Base-by-base conservation (phyloP, 2,113 vertebrate genomes). In the Meles meles region DNA sequence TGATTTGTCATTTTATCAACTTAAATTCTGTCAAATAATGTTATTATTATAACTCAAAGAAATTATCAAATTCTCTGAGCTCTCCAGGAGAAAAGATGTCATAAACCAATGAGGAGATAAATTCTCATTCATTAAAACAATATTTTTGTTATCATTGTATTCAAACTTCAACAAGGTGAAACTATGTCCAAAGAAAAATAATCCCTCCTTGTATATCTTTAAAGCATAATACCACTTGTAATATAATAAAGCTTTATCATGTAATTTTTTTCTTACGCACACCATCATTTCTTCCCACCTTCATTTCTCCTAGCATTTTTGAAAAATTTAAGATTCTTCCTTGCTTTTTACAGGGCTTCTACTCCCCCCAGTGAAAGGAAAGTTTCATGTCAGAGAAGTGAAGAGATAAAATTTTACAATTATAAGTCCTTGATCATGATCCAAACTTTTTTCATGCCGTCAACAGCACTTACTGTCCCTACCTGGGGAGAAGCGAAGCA, bases 341-440 rank as follows among this genome's bases (percentile, higher is more conserved):
- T 85, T 93, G 8, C 18, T 76, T 18, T 37, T 79, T 83, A 57
- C 10, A 77, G 57, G 79, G 14, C 8, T 23, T 37, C 91, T 69
- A 63, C 4, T 4, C 42, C 5, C 3, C 74, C 65, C 94, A 55
- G 44, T 84, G 10, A 79, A 96, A 95, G 52, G 39, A 90, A 96
- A 95, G 72, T 61, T 97, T 96, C 89, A 88, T 98, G 74, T 71
- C 79, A 69, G 63, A 96, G 91, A 92, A 95, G 17, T 18, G 31
- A 97, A 86, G 92, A 98, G 95, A 96, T 94, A 17, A 7, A 94
- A 97, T 67, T 67, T 88, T 69, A 90, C 96, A 85, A 92, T 52
- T 17, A 88, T 90, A 92, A 95, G 63, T 88, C 39, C 47, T 88
- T 79, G 67, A 93, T 97, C 95, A 97, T 84, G 82, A 93, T 89